Evolutionary conservation across 2,113 vertebrate genomes (phyloP).

Genomic region (Kryptolebias marmoratus): DNA sequence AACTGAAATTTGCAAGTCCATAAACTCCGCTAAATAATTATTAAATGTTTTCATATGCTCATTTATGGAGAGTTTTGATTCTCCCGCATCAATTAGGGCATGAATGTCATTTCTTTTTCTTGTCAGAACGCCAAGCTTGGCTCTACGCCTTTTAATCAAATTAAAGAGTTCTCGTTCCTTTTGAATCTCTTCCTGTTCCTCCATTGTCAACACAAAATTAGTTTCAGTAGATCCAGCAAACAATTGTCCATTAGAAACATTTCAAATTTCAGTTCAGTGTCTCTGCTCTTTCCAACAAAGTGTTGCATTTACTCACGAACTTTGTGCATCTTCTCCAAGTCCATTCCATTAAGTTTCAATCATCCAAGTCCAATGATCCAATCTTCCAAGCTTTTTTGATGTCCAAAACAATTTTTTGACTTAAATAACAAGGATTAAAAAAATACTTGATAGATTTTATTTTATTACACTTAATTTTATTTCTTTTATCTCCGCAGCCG

Average conservation of each 20-base stretch:
- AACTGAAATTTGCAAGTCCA: neutral
- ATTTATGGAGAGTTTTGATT: neutral
- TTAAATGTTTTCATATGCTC: neutral
- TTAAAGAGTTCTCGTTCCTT: neutral
- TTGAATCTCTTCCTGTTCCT: neutral
- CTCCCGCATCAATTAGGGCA: neutral
- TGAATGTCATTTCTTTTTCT: constrained; percentile 6
- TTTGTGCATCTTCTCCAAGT: neutral
- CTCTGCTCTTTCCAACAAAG: too few species aligned
- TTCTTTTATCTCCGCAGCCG: too few species aligned
- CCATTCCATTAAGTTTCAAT: too few species aligned
- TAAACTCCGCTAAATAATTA: neutral
- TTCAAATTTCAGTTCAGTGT: too few species aligned
- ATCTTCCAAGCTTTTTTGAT: too few species aligned
- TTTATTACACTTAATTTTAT: too few species aligned
- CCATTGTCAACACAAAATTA: neutral
- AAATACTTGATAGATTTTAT: too few species aligned
- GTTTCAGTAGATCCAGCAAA: neutral
- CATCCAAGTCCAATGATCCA: too few species aligned
- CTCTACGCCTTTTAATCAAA: neutral
- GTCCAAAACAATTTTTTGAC: too few species aligned
- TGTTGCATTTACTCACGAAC: neutral
- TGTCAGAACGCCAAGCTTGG: neutral
- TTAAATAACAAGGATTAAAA: too few species aligned
- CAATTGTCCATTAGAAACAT: too few species aligned